A percentile compares a stretch with the other conserved stretches of the same genome.
Evolutionary conservation across 2,113 vertebrate genomes (phyloP).

Genomic region (Vimba vimba): DNA sequence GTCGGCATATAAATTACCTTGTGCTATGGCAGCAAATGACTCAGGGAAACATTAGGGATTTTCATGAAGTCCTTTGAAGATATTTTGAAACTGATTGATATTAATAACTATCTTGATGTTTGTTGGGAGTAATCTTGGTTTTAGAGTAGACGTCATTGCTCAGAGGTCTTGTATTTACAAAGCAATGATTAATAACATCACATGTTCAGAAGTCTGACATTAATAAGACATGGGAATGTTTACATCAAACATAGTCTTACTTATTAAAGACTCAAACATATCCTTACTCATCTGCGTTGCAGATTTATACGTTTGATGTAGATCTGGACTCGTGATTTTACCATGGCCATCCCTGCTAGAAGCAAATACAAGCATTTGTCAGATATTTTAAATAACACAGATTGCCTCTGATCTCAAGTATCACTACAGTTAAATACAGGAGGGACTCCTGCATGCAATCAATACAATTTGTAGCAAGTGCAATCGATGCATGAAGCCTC

Average conservation of each 20-base stretch:
- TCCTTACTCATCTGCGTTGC: background rate
- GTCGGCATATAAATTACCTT: constrained; percentile 24
- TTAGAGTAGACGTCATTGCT: background rate
- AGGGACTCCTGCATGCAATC: constrained; percentile 17
- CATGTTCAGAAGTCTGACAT: background rate
- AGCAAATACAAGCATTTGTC: background rate
- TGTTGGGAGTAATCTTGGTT: background rate
- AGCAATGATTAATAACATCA: background rate
- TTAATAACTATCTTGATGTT: constrained; percentile 25
- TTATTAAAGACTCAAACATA: constrained; percentile 2
- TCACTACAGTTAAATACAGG: constrained; percentile 11
- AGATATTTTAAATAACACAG: constrained; percentile 15
- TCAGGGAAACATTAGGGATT: background rate
- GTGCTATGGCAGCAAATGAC: constrained; percentile 5
- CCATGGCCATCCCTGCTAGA: background rate
- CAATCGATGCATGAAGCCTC: background rate
- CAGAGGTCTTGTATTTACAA: constrained; percentile 1
- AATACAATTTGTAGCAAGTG: constrained; percentile 11
- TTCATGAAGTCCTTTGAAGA: constrained; percentile 26
- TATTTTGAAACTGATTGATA: constrained; percentile 36
- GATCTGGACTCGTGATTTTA: background rate
- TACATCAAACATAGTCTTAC: constrained; percentile 2
- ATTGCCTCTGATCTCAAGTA: constrained; percentile 2
- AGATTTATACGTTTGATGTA: background rate
- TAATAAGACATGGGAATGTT: constrained; percentile 16